Evolutionary conservation across 2,113 vertebrate species (phyloP), one percentile per base, ranked within the genome.

Genomic region (Coptodon bakossiorum): DNA sequence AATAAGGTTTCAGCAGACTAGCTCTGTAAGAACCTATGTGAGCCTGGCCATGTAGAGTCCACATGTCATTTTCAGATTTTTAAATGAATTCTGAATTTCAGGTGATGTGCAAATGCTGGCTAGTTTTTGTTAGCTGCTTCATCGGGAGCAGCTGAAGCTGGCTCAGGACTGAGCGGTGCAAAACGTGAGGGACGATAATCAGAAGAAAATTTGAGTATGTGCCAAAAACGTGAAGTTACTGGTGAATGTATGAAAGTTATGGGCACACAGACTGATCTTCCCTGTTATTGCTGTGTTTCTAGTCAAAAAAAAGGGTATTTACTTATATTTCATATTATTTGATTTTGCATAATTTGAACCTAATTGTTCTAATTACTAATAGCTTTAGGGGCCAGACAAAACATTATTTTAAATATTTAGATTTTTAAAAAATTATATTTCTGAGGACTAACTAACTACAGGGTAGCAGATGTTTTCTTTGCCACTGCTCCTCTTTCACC

Each of bases 281-380:
- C 11, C 53, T 56, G 10, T 6, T 9, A 31, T 50, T 31, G 43
- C 0, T 76, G 71, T 0, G 0, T 66, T 66, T 66, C 61, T 0
- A 38, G 61, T n/a, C 31, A 7, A 36, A 36, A 61, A 61, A 66
- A 38, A 0, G 4, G 10, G 19, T 31, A 31, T 76, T 50, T 50
- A 76, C 17, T 76, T 48, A 76, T 76, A 76, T 31, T 76, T 76
- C 4, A 50, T 2, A 29, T 48, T 48, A 48, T 29, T 29, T 0
- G 6, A 27, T 48, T 29, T 29, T 76, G 6, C 9, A 29, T 78
- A 5, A 22, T 40, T 38, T 38, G 71, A 76, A 76, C 45, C 1
- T 1, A 48, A 48, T 3, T 17, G 5, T 48, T 76, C 4, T 29
- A 1, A 17, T 27, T 27, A 48, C 12, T n/a, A 50, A 27, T 27